phyloP scores from a whole-genome alignment of 2,797 vertebrate genomes.

The Balearica regulorum region DNA sequence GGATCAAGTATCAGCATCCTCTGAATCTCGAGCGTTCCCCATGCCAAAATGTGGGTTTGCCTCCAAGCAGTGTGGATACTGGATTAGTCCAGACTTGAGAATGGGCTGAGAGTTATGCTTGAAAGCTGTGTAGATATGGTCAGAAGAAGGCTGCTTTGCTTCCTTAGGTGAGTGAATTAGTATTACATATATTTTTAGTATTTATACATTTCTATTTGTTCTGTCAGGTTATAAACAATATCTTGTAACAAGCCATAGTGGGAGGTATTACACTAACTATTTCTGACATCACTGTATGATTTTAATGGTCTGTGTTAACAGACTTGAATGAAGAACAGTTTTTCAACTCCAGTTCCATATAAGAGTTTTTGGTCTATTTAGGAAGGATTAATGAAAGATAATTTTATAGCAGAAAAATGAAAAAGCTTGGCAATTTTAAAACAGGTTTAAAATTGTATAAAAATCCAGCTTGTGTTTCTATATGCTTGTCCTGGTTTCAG shows the following conservation, averaged over 20 bases:
- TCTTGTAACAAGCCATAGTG: not conserved
- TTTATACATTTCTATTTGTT: not conserved
- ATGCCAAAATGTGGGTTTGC: not conserved
- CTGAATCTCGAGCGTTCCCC: not conserved
- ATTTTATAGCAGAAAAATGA: not conserved
- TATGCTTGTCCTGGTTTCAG: too few relatives aligned
- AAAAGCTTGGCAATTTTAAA: not conserved
- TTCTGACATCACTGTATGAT: not conserved
- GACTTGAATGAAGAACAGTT: not conserved
- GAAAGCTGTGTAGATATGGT: not conserved
- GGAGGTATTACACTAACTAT: not conserved
- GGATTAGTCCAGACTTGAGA: not conserved
- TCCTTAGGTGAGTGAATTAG: not conserved
- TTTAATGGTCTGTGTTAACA: not conserved
- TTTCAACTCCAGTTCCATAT: not conserved
- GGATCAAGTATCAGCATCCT: not conserved
- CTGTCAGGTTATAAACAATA: not conserved
- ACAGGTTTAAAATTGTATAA: not conserved
- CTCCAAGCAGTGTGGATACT: not conserved
- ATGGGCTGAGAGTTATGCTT: not conserved
- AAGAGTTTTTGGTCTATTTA: not conserved
- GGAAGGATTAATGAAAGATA: not conserved
- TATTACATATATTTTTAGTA: not conserved
- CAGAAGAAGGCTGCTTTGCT: not conserved
- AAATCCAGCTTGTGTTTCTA: not conserved